Conservation (phyloP, 2,797 vertebrate species). For the Fistularia tabacaria region DNA sequence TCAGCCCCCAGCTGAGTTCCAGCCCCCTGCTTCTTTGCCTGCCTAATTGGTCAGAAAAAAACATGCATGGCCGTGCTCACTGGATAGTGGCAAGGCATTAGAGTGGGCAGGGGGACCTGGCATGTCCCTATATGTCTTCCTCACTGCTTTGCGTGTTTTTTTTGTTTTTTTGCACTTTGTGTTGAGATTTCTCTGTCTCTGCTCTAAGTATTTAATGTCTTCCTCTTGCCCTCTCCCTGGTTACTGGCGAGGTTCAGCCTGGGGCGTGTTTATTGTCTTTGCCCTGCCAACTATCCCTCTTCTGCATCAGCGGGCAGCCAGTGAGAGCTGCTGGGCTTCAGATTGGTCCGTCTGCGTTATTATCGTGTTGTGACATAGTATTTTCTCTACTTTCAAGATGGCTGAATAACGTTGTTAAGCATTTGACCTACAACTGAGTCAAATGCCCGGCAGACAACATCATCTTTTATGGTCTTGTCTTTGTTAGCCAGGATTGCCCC, state of each 20-base stretch:
- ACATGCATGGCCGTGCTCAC: slow-evolving; percentile 50
- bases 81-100: slow-evolving; percentile 42
- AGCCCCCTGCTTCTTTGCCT: slow-evolving; percentile 58
- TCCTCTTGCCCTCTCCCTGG: slow-evolving; percentile 4
- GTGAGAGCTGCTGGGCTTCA: slow-evolving; percentile 26
- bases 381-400: slow-evolving; percentile 47
- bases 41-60: slow-evolving; percentile 72
- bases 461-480: slow-evolving; percentile 32
- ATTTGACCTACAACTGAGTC: slow-evolving; percentile 53
- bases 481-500: slow-evolving; percentile 16
- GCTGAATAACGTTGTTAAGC: slow-evolving; percentile 46
- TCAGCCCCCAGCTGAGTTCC: slow-evolving; percentile 52
- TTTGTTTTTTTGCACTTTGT: neutral
- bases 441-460: slow-evolving; percentile 20
- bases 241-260: slow-evolving; percentile 12
- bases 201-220: neutral
- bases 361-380: slow-evolving; percentile 46
- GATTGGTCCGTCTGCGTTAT: slow-evolving; percentile 27
- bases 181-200: slow-evolving; percentile 4
- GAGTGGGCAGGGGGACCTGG: slow-evolving; percentile 28
- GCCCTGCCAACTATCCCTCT: slow-evolving; percentile 37
- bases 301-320: slow-evolving; percentile 25
- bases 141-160: neutral
- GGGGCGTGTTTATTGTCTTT: slow-evolving; percentile 29
- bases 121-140: slow-evolving; percentile 18